Base-by-base conservation (phyloP, 1,140 invertebrate genomes). In the Ostrea edulis region DNA sequence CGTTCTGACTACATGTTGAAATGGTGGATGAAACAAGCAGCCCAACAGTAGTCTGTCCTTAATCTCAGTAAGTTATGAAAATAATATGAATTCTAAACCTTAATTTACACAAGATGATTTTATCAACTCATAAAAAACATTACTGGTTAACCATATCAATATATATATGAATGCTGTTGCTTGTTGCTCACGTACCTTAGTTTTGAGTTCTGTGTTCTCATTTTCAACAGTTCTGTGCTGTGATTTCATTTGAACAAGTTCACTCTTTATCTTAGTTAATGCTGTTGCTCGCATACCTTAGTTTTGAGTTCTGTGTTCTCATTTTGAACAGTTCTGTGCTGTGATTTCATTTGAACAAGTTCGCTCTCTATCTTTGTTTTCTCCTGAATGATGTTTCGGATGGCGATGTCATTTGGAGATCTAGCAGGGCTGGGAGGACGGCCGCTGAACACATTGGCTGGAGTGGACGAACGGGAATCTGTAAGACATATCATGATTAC, bases 301-400 rank as follows among this genome's bases (percentile, higher is more conserved):
- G 91, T 88, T 87, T 90, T 90, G 25, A 89, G 86, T 55, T 82
- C 90, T 85, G 83, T 83, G 54, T 92, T 93, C 77, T 93, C 92
- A n/a, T 88, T 90, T 86, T 93, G 91, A 44, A 92, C 84, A 0
- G 62, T 85, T 82, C 90, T 84, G 35, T 93, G 86, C 68, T 92
- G 89, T 8, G 88, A 86, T 35, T 91, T 91, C 29, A 93, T 86
- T 5, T 90, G 85, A 9, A 94, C 86, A 29, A 93, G 85, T 90
- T 94, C 93, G 25, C 89, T 90, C 77, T 94, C 93, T 20, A 94
- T 89, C 86, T 94, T 93, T 7, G 93, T 94, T 82, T 94, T 94
- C 52, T 94, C 93, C 55, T 91, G 91, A 35, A 94, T 94, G 35
- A 94, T 92, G 82, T 92, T 92, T 53, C 93, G 90, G 25, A 93